These are phyloP conservation scores for Caenorhabditis sp. DNA, from an alignment of 2,888 invertebrate species.

Conservation along the genomic window DNA sequence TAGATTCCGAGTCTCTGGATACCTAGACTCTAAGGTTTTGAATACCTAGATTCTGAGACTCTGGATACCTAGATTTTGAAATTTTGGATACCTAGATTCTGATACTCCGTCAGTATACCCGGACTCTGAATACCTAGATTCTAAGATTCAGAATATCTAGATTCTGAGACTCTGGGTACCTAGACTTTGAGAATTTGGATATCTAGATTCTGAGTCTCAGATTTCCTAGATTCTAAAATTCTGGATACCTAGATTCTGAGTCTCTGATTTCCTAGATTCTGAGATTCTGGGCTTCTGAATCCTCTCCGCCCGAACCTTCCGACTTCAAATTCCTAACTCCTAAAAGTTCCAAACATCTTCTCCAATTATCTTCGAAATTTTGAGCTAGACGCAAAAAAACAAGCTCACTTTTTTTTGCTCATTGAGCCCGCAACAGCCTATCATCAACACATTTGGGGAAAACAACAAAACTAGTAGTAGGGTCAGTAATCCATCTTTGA, in stretches of 20 bases:
- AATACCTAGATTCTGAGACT: too few species aligned
- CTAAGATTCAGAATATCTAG: background rate
- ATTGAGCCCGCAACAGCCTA: background rate
- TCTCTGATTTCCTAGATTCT: too few species aligned
- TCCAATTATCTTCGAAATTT: background rate
- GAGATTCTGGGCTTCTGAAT: background rate
- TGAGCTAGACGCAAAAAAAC: too few species aligned
- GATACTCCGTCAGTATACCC: too few species aligned
- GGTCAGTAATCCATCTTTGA: slow-evolving; percentile 4
- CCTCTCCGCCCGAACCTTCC: too few species aligned
- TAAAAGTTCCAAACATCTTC: background rate
- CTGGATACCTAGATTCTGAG: too few species aligned
- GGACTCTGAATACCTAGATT: background rate
- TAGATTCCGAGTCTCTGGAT: background rate
- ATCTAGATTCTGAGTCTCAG: background rate
- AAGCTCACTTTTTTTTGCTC: background rate
- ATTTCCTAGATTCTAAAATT: too few species aligned
- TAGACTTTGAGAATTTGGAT: background rate
- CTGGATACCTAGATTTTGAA: too few species aligned
- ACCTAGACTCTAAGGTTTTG: too few species aligned
- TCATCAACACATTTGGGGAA: background rate
- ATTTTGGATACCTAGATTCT: background rate
- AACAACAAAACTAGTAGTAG: background rate
- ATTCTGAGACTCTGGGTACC: background rate
- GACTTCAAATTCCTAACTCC: background rate